Evolutionary conservation across 2,888 invertebrate genomes (phyloP), one percentile per base, ranked within the genome.

Genomic region (Heliconius erato): DNA sequence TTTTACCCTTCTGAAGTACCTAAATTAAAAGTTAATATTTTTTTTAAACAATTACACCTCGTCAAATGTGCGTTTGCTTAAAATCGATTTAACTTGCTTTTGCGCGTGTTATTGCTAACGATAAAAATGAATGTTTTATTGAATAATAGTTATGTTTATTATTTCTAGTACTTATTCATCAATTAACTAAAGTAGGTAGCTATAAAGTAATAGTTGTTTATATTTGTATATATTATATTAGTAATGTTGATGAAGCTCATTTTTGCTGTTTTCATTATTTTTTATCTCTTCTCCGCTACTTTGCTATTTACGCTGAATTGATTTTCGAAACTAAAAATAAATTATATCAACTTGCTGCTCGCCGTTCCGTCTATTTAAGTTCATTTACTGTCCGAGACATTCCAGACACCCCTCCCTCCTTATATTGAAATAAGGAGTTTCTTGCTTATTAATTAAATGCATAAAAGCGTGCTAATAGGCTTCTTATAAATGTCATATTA

Each of bases 311-410:
- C 40, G 35, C 9, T 71, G 12, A 71, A 71, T 71, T 71, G 44
- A 44, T 40, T 44, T 71, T 26, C n/a, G 44, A 71, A 71, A 71
- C 71, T 71, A n/a, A 71, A 71, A 71, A 71, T 71, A 71, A 44
- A 71, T 71, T 6, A 71, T 71, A 71, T 14, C 71, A 71, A 71
- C n/a, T 71, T 40, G 40, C 71, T 71, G 12, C 26, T 71, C n/a
- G 4, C n/a, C 71, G 71, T 44, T 44, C 40, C 71, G 44, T 71
- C 71, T 71, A 44, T 28, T 72, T 40, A 79, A 44, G 79, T 65
- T 54, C 7, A 28, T 40, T 79, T 74, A 79, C 63, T 65, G 44
- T 44, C 71, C 26, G 71, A 71, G 40, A 71, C 44, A 71, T 71
- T 71, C 71, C 40, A 6, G 12, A 12, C 44, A 14, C 71, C n/a